A percentile compares a stretch with the other conserved stretches of the same genome.
phyloP scores from a whole-genome alignment of 2,888 invertebrate genomes.

The Lamproptera curius region DNA sequence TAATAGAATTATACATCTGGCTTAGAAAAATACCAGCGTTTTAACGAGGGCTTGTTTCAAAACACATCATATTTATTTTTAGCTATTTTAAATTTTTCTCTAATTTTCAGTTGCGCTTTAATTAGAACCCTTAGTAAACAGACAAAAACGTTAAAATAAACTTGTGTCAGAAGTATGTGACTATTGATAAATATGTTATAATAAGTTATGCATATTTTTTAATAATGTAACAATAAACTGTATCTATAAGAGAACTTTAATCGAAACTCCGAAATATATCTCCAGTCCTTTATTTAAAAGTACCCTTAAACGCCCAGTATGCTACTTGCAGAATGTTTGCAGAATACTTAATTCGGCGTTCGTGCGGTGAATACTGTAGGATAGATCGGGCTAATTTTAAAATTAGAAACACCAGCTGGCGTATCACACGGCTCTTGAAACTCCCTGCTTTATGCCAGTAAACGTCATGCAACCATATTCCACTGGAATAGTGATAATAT shows the following conservation, averaged over 20 bases:
- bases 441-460: neutral
- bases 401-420: conserved; percentile 41
- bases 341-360: conserved; percentile 13
- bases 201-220: too few species aligned
- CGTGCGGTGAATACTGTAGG: conserved; percentile 28
- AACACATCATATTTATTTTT: neutral
- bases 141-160: too few species aligned
- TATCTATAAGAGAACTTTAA: too few species aligned
- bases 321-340: conserved; percentile 1
- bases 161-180: too few species aligned
- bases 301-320: too few species aligned
- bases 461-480: conserved; percentile 4
- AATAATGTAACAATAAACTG: too few species aligned
- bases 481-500: neutral
- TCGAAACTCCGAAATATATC: too few species aligned
- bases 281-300: too few species aligned
- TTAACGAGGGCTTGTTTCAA: neutral
- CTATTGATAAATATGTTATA: too few species aligned
- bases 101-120: neutral
- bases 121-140: neutral
- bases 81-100: neutral
- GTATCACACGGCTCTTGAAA: conserved; percentile 33
- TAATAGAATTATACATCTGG: neutral
- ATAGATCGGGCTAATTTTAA: conserved; percentile 36
- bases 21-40: neutral